Conservation (phyloP, 2,113 vertebrate species). For the Phyllostomus hastatus region DNA sequence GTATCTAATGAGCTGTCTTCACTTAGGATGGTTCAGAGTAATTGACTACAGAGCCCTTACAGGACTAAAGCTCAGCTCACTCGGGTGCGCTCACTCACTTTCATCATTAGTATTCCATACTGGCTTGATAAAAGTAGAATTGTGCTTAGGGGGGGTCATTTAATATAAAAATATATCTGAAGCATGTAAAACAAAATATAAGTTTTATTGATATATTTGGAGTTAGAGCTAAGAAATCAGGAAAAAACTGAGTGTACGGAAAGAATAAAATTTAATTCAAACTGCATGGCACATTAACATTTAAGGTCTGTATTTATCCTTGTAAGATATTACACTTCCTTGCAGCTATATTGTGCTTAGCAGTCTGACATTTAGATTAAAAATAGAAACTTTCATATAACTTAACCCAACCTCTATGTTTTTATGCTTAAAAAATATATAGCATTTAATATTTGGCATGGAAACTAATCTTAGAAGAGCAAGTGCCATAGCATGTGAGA, state of each 20-base stretch:
- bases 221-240: background rate
- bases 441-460: constrained; percentile 34
- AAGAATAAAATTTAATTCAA: background rate
- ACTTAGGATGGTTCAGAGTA: background rate
- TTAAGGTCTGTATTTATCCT: background rate
- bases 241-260: background rate
- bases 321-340: constrained; percentile 24
- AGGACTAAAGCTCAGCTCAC: background rate
- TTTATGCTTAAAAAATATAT: constrained; percentile 41
- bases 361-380: constrained; percentile 37
- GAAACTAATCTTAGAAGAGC: background rate
- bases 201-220: background rate
- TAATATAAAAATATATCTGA: constrained; percentile 59
- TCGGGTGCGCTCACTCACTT: no score
- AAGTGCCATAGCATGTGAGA: background rate
- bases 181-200: constrained; percentile 44
- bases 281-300: background rate
- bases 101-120: background rate
- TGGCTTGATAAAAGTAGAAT: constrained; percentile 14
- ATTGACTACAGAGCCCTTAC: background rate
- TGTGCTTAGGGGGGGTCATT: background rate
- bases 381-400: constrained; percentile 14
- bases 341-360: constrained; percentile 33
- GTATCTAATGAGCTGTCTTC: background rate
- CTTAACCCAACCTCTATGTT: background rate